phyloP scores from a whole-genome alignment of 2,888 invertebrate species.

The Trilocha varians region DNA sequence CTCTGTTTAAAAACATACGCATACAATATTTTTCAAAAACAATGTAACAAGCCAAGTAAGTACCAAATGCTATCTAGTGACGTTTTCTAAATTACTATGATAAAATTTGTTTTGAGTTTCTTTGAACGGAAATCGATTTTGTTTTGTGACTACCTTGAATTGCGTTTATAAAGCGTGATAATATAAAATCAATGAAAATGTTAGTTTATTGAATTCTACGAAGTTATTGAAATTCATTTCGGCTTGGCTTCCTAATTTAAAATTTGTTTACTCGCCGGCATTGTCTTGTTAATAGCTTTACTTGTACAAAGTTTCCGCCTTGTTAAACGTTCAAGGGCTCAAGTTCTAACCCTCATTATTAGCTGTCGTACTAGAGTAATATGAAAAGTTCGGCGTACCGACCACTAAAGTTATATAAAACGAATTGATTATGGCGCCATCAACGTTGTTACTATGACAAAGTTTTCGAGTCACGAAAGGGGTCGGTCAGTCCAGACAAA shows the following conservation, averaged over 20 bases:
- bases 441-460: conserved; percentile 46
- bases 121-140: too few species aligned
- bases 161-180: too few species aligned
- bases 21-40: too few species aligned
- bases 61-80: too few species aligned
- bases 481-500: conserved; percentile 52
- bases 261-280: conserved; percentile 22
- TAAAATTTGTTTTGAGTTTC: too few species aligned
- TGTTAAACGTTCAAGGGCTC: conserved; percentile 35
- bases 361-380: conserved; percentile 30
- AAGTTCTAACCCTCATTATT: conserved; percentile 35
- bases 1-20: conserved; percentile 31
- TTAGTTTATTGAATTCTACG: background rate
- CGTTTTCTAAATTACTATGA: too few species aligned
- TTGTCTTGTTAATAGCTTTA: conserved; percentile 29
- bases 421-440: conserved; percentile 45
- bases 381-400: conserved; percentile 41
- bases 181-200: conserved; percentile 13
- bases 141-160: too few species aligned
- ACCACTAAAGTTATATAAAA: conserved; percentile 33
- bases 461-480: conserved; percentile 51
- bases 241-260: conserved; percentile 14
- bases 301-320: conserved; percentile 26
- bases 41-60: too few species aligned
- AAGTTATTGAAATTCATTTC: background rate